A percentile compares a stretch with the other conserved stretches of the same genome.
These are phyloP conservation scores for Platalea minor DNA, from an alignment of 2,797 vertebrate species.

Conservation along the genomic window DNA sequence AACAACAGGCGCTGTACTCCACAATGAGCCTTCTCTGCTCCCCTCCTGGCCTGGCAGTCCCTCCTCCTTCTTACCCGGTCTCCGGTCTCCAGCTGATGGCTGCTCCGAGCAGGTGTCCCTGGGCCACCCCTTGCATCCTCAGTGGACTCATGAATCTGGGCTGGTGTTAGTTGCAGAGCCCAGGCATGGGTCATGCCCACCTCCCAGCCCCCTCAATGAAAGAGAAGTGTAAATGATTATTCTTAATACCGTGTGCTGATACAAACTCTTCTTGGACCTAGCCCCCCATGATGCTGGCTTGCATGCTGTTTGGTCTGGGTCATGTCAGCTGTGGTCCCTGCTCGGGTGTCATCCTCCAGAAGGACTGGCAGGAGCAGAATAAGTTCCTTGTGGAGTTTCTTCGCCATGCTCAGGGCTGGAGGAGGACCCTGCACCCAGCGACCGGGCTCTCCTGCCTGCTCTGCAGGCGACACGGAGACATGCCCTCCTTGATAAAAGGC, in stretches of 20 bases:
- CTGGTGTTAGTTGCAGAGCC: not conserved
- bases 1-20: not conserved
- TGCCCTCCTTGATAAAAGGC: not conserved
- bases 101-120: not conserved
- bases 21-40: not conserved
- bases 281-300: rapidly evolving
- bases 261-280: not conserved
- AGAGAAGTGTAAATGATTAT: not conserved
- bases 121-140: not conserved
- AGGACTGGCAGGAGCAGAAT: not conserved
- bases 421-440: not conserved
- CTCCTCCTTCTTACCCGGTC: not conserved
- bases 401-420: not conserved
- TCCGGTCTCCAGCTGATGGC: not conserved
- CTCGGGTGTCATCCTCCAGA: not conserved
- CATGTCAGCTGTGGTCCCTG: not conserved
- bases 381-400: not conserved
- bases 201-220: not conserved
- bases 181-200: rapidly evolving
- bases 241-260: not conserved
- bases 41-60: not conserved
- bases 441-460: not conserved
- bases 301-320: rapidly evolving
- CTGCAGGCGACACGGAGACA: not conserved
- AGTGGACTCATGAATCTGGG: not conserved